phyloP scores from a whole-genome alignment of 2,797 vertebrate genomes.

The Merluccius polli region DNA sequence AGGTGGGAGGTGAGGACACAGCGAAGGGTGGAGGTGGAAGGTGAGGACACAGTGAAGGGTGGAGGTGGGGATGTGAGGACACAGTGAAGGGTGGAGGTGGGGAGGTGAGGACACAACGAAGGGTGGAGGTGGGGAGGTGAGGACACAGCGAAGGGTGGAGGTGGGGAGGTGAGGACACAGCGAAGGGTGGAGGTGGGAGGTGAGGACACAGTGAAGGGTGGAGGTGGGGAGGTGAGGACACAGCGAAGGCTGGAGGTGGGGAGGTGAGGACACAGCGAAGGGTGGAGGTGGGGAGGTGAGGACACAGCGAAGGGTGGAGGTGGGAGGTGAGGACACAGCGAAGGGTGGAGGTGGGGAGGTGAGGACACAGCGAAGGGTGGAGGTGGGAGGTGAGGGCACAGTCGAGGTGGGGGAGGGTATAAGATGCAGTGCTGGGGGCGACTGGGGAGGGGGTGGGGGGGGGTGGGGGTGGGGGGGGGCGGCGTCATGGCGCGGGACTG shows the following conservation, averaged over 20 bases:
- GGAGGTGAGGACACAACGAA: background rate
- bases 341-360: background rate
- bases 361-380: background rate
- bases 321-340: too few species aligned
- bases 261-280: background rate
- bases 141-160: background rate
- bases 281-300: background rate
- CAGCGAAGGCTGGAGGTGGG: background rate
- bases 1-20: background rate
- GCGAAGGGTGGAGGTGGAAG: background rate
- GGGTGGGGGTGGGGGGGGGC: conserved; percentile 14
- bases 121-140: background rate
- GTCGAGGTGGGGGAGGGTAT: conserved; percentile 20
- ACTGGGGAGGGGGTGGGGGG: conserved; percentile 16
- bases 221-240: background rate
- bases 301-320: background rate
- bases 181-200: too few species aligned
- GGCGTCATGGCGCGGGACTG: conserved; percentile 60
- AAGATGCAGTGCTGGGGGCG: background rate
- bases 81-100: background rate
- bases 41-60: background rate
- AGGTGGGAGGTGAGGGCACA: background rate
- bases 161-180: background rate
- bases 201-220: background rate
- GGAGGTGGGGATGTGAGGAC: background rate